Base-by-base conservation (phyloP, 1,140 invertebrate genomes). In the Lasaia peninsularis region DNA sequence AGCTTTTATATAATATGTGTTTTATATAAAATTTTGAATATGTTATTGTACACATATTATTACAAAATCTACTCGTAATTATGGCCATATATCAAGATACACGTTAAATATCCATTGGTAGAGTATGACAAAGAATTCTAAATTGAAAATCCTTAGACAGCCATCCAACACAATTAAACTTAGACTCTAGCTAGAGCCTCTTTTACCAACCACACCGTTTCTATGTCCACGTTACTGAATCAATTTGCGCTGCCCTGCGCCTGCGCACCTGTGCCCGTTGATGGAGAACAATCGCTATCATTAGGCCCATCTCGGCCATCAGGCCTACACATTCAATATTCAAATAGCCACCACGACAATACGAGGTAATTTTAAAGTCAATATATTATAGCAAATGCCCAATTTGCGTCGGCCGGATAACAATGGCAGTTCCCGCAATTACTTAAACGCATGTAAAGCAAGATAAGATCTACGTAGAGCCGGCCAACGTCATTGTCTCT, bases 341-440 rank as follows among this genome's bases (percentile, higher is more conserved):
- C 75, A 84, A 86, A 79, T 77, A 78, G 52, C 65, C 65, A 56
- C 65, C 65, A 79, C 73, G 65, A 80, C 83, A 85, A 85, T 83
- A 72, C 78, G 63, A 85, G 76, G 78, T 83, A 75, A 81, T 84
- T 83, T 75, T 70, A 82, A 85, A 83, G 67, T 71, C 80, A 76
- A 86, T 86, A 86, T 82, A 88, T 88, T 86, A 88, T 84, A 69
- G 80, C 78, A 79, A 87, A 87, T 85, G 80, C 85, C 77, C 80
- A 88, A 88, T 86, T 88, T 88, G 82, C 81, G 79, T 81, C 81
- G 70, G 71, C 73, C 68, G 72, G 74, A 68, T 80, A 85, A 88
- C 85, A 88, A 88, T 87, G 75, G 72, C 73, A 64, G 78, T 88
- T 86, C 82, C 82, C 82, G 81, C 81, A 83, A 88, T 88, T 88